Evolutionary conservation across 2,888 invertebrate genomes (phyloP).

Genomic region (Chirona hameri): DNA sequence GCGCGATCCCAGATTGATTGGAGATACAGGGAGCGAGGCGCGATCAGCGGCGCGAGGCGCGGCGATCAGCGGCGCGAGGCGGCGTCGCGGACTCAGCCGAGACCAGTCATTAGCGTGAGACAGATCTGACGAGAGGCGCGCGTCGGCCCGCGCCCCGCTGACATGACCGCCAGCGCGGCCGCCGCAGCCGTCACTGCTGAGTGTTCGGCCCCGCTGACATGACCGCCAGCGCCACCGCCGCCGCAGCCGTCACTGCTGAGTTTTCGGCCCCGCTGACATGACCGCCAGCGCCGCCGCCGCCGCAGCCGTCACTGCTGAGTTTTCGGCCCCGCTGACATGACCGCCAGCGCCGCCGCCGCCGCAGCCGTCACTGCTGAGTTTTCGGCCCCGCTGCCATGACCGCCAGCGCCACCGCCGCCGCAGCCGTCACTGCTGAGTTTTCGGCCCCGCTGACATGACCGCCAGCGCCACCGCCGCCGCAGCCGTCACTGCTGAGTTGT

Average conservation of each 20-base stretch:
- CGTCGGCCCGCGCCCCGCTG: not conserved
- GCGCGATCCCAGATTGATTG: not conserved
- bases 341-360: not conserved
- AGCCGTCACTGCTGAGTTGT: too few species aligned
- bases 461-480: not conserved
- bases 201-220: not conserved
- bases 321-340: not conserved
- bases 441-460: not conserved
- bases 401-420: not conserved
- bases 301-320: too few species aligned
- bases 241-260: too few species aligned
- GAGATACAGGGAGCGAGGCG: not conserved
- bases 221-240: not conserved
- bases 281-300: not conserved
- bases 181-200: too few species aligned
- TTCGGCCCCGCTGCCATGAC: not conserved
- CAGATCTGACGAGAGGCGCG: not conserved
- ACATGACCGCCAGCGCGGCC: not conserved
- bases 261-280: not conserved
- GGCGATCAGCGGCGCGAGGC: not conserved
- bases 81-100: not conserved
- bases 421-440: too few species aligned
- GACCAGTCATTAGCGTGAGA: not conserved
- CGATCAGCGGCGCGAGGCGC: not conserved
- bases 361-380: too few species aligned